phyloP scores from a whole-genome alignment of 2,113 vertebrate genomes.

The Anser brachyrhynchus region DNA sequence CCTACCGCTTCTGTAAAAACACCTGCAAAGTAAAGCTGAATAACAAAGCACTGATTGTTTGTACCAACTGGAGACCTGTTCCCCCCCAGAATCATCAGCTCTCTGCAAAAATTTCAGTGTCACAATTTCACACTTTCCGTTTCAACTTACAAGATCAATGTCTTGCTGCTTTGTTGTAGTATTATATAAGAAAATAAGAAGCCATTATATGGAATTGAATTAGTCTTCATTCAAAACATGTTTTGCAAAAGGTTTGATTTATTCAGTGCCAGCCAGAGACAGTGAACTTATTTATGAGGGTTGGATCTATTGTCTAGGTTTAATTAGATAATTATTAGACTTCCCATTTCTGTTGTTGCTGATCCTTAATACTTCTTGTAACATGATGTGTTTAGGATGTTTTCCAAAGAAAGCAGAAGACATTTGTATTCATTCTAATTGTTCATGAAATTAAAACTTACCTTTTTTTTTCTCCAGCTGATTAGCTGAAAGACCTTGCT shows the following conservation, averaged over 20 bases:
- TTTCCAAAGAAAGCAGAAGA: conserved; percentile 41
- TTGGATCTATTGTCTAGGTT: neutral
- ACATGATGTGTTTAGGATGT: neutral
- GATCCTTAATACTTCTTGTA: conserved; percentile 7
- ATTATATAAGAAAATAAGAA: neutral
- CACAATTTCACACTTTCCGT: neutral
- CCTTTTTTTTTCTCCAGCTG: neutral
- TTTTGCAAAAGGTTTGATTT: conserved; percentile 21
- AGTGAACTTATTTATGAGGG: neutral
- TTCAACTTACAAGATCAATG: neutral
- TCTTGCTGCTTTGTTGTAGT: neutral
- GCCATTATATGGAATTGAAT: neutral
- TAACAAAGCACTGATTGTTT: neutral
- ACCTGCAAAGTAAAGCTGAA: neutral
- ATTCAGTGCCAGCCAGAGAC: neutral
- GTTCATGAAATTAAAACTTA: conserved; percentile 36
- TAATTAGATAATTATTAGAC: conserved; percentile 31
- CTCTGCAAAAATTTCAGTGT: neutral
- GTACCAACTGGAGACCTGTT: neutral
- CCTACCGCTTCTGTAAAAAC: neutral
- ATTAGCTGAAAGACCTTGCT: conserved; percentile 37
- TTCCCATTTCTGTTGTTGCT: conserved; percentile 45
- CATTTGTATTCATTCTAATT: neutral
- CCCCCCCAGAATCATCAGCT: neutral
- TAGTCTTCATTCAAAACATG: conserved; percentile 15